A percentile compares a stretch with the other conserved stretches of the same genome.
These are phyloP conservation scores for Drosophila arawakana DNA, from an alignment of 1,140 invertebrate genomes.

Conservation along the genomic window DNA sequence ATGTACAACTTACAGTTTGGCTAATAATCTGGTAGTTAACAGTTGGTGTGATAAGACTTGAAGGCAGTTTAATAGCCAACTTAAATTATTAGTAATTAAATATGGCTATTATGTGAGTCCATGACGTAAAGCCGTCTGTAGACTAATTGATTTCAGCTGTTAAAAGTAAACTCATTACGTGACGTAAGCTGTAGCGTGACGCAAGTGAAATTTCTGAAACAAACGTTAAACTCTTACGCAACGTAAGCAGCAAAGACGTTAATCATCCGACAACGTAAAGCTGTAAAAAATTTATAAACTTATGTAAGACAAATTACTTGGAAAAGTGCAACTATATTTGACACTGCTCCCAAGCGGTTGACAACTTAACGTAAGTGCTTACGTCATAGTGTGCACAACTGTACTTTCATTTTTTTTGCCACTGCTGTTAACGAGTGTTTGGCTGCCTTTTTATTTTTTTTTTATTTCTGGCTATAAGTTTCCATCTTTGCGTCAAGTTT, in stretches of 20 bases:
- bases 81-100: constrained; percentile 44
- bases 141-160: constrained; percentile 20
- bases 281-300: background rate
- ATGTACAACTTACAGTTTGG: constrained; percentile 15
- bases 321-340: constrained; percentile 43
- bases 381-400: constrained; percentile 58
- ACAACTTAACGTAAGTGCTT: constrained; percentile 48
- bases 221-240: constrained; percentile 5
- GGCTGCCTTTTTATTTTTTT: constrained; percentile 3
- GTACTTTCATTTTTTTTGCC: constrained; percentile 42
- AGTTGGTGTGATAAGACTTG: background rate
- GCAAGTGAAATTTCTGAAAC: background rate
- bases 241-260: background rate
- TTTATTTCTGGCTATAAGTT: constrained; percentile 61
- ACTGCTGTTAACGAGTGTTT: constrained; percentile 11
- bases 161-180: background rate
- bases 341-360: constrained; percentile 32
- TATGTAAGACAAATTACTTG: constrained; percentile 31
- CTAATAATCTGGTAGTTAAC: constrained; percentile 42
- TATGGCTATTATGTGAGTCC: constrained; percentile 5
- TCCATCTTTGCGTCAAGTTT: constrained; percentile 75
- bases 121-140: background rate
- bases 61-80: constrained; percentile 9
- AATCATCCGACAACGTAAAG: background rate
- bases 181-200: constrained; percentile 10